Evolutionary conservation across 2,888 invertebrate species (phyloP).

Genomic region (Coronaproctus castanopsis): DNA sequence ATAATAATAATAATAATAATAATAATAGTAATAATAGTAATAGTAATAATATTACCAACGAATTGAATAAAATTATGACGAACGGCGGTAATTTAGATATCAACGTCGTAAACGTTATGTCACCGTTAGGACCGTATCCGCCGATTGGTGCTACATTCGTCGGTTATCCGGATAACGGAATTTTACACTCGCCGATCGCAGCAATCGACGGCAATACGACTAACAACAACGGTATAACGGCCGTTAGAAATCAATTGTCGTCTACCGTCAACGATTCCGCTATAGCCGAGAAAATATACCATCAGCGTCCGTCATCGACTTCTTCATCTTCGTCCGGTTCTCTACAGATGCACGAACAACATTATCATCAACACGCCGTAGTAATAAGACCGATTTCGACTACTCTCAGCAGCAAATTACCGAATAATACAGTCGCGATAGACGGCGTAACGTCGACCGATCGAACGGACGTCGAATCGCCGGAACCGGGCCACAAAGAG

Average conservation of each 20-base stretch:
- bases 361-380: background rate
- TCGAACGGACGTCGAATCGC: constrained; percentile 15
- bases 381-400: constrained; percentile 4
- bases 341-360: background rate
- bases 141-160: constrained; percentile 55
- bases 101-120: constrained; percentile 22
- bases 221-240: constrained; percentile 7
- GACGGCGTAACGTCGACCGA: background rate
- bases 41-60: constrained; percentile 34
- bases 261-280: constrained; percentile 12
- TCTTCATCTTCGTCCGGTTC: background rate
- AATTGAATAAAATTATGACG: constrained; percentile 21
- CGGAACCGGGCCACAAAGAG: constrained; percentile 42
- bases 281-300: constrained; percentile 24
- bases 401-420: background rate
- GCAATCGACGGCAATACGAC: constrained; percentile 8
- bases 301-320: constrained; percentile 26
- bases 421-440: too few relatives aligned
- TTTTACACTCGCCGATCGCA: background rate
- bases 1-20: too few relatives aligned
- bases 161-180: constrained; percentile 31
- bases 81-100: constrained; percentile 23
- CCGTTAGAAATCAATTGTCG: constrained; percentile 8
- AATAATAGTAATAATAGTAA: too few relatives aligned
- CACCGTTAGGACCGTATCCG: constrained; percentile 32